Evolutionary conservation across 2,797 vertebrate species (phyloP), one percentile per base, ranked within the genome.

Genomic region (Sebastes hopkinsi): DNA sequence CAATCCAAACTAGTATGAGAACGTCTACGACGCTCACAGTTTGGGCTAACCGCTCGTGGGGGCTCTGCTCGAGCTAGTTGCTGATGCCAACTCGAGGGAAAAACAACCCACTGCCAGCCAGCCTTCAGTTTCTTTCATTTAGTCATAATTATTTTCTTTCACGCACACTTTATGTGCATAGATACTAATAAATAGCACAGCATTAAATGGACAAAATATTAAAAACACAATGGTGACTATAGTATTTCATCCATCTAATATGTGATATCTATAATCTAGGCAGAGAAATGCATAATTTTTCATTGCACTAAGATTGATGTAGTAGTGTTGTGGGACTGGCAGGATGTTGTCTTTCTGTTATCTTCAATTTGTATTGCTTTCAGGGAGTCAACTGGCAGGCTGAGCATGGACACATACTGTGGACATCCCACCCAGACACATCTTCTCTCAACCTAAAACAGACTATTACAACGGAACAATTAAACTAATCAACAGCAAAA

Each of bases 381-480:
- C 25, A 12, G 34, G 36, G 13, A 67, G 52, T 75, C 8, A 13
- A 68, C 18, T 64, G 55, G 16, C 56, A 70, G 34, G 42, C 25
- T 55, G 18, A 75, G 16, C 34, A 55, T 29, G 64, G 65, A 86
- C 34, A 78, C 23, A 69, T 46, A 55, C n/a, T n/a, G 20, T 23
- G 3, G 22, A 72, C 12, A 66, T 88, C 70, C 69, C 67, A 68
- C 66, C 75, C 61, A 82, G 76, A 78, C 60, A 23, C 42, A 71
- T 77, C 20, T 14, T 30, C 56, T 64, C 34, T 72, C 56, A 72
- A 80, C 67, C 36, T 71, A 80, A 83, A 93, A 75, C 79, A 85
- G 69, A 69, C 66, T 22, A 25, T 72, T 75, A 30, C 36, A 77
- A 79, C 71, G 2, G n/a, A 77, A 67, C 8, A 79, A 74, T 75